A percentile compares a stretch with the other conserved stretches of the same genome.
phyloP scores from a whole-genome alignment of 2,797 vertebrate genomes.

The Holocentrus rufus region DNA sequence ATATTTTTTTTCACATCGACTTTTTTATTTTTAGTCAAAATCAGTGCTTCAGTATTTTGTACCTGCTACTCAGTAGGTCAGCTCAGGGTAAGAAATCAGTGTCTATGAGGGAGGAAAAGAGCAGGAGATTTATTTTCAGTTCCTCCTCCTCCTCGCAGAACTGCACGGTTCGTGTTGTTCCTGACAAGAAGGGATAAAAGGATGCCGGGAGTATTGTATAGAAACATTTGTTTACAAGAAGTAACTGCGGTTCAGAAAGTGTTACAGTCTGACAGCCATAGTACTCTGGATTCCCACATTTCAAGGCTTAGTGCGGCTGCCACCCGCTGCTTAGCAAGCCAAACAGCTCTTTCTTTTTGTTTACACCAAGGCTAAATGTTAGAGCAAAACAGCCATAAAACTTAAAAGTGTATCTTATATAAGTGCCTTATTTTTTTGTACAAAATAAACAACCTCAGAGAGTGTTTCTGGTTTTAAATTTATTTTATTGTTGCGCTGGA shows the following conservation, averaged over 20 bases:
- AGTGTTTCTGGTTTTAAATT: neutral
- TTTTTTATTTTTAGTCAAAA: neutral
- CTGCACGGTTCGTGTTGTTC: neutral
- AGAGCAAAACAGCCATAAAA: neutral
- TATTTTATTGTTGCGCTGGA: neutral
- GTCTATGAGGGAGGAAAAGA: neutral
- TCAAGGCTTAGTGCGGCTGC: neutral
- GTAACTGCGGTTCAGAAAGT: neutral
- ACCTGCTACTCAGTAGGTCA: neutral
- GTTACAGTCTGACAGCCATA: neutral
- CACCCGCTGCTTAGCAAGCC: constrained; percentile 1
- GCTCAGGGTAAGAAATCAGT: constrained; percentile 28
- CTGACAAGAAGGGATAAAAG: neutral
- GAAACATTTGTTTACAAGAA: neutral
- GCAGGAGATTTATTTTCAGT: neutral
- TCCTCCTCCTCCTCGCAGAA: neutral
- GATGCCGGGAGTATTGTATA: neutral
- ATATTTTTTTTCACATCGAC: neutral
- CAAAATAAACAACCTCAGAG: neutral
- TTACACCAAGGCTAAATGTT: constrained; percentile 4
- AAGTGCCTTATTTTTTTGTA: neutral
- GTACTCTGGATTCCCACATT: neutral
- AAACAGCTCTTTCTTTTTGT: constrained; percentile 8
- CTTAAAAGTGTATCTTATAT: neutral
- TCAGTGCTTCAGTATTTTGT: constrained; percentile 1